A percentile compares a stretch with the other conserved stretches of the same genome.
These are phyloP conservation scores for Trinorchestia longiramus DNA, from an alignment of 1,140 invertebrate genomes.

Conservation along the genomic window DNA sequence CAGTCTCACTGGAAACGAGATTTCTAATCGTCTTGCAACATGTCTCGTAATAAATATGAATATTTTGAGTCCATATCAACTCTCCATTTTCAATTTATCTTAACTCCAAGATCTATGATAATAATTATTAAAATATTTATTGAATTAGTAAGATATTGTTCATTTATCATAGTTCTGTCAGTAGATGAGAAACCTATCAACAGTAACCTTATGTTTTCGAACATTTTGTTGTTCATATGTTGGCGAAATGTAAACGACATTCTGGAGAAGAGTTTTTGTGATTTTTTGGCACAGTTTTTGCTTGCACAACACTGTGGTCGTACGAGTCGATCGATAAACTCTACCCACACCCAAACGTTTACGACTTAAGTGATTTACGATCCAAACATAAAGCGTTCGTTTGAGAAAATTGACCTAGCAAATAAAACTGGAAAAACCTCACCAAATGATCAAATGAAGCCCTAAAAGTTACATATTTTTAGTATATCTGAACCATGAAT, in stretches of 20 bases:
- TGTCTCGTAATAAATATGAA: no score
- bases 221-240: background rate
- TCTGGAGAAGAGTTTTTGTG: background rate
- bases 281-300: background rate
- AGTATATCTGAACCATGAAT: background rate
- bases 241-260: background rate
- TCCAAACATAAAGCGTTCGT: background rate
- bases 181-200: no score
- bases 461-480: background rate
- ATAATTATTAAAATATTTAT: no score
- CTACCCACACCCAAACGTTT: conserved; percentile 20
- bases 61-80: no score
- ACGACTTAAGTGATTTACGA: conserved; percentile 21
- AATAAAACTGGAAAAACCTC: background rate
- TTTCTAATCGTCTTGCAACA: no score
- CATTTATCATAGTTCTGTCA: no score
- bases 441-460: background rate
- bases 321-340: conserved; percentile 23
- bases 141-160: no score
- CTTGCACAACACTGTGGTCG: background rate
- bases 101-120: no score
- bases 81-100: no score
- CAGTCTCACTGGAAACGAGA: no score
- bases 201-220: no score
- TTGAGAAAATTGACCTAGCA: background rate